Evolutionary conservation across 2,888 invertebrate genomes (phyloP), one percentile per base, ranked within the genome.

Genomic region (Tenthredo mesomela): DNA sequence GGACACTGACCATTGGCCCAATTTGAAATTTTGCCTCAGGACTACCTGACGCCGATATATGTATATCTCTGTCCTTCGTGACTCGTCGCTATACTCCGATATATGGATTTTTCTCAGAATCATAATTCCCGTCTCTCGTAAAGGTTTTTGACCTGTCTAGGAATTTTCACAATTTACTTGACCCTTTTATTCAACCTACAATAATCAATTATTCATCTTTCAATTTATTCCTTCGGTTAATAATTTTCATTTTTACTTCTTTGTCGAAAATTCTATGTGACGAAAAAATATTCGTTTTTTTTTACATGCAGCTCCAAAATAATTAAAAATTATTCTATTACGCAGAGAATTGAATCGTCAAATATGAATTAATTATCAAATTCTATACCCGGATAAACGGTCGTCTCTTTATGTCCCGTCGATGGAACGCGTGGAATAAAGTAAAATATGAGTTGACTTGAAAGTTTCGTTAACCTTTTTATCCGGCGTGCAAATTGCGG

Each of bases 1-100:
- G 82, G 82, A 47, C 82, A 82, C 82, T 70, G 82, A 70, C 82
- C 82, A 82, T 82, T 82, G 82, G 67, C 82, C 47, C 82, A 70
- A 82, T 82, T 82, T 82, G 70, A 67, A 82, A 82, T 82, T 50
- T 70, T 47, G 82, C 82, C 82, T 29, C 40, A 50, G 82, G 82
- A 82, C n/a, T n/a, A n/a, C n/a, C 40, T 50, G 40, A 80, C 80
- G 58, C 80, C 80, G 61, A 40, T 61, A 50, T 61, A 80, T 61
- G n/a, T 61, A 80, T 61, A 80, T 61, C 61, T 61, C 67, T 82
- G 82, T 82, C 82, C 29, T 82, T 65, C 82, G 43, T 70, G 82
- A 65, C 82, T 82, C 82, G 82, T 67, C 33, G 67, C 29, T 21
- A 12, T 21, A 12, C 21, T 10, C 15, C 33, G 10, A 15, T 12